Base-by-base conservation (phyloP, 2,888 invertebrate species). In the Nomada hirtipes region DNA sequence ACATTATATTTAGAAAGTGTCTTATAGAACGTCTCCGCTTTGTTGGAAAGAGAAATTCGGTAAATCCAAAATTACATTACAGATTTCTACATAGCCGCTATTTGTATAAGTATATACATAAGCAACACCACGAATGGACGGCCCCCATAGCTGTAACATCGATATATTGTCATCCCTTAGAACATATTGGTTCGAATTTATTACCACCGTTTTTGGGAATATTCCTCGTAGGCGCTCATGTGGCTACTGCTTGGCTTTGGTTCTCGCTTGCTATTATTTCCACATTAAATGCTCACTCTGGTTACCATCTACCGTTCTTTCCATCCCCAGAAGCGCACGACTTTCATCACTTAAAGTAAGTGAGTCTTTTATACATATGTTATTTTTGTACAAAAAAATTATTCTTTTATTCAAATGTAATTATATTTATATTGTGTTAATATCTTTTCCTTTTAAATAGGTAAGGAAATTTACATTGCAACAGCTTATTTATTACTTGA, bases 51-150 rank as follows among this genome's bases (percentile, higher is more conserved):
- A 71, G 36, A 23, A 20, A 4, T 53, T 65, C 2, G 15, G 44
- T 52, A 72, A 77, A 18, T 52, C 64, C 57, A 47, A 52, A 74
- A 82, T 84, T 57, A 60, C 55, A 77, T 90, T 89, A 13, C 93
- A 97, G 97, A 91, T 93, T 97, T 82, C 94, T 98, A 50, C 98
- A 98, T 91, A 96, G 96, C 89, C 96, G 96, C 81, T 94, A 95
- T 85, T 94, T 98, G 71, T 98, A 98, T 94, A 97, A 97, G 91
- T 95, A 96, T 91, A 97, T 98, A 87, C 98, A 98, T 94, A 98
- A 98, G 93, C 95, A 96, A 88, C 98, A 98, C 92, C 98, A 98
- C 89, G 97, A 98, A 93, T 98, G 98, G 98, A 97, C 97, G 1
- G 97, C 98, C 0, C 98, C 98, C 0, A 96, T 98, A 70, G 97